A percentile compares a stretch with the other conserved stretches of the same genome.
phyloP scores from a whole-genome alignment of 2,797 vertebrate genomes.

The Liparis tanakae region DNA sequence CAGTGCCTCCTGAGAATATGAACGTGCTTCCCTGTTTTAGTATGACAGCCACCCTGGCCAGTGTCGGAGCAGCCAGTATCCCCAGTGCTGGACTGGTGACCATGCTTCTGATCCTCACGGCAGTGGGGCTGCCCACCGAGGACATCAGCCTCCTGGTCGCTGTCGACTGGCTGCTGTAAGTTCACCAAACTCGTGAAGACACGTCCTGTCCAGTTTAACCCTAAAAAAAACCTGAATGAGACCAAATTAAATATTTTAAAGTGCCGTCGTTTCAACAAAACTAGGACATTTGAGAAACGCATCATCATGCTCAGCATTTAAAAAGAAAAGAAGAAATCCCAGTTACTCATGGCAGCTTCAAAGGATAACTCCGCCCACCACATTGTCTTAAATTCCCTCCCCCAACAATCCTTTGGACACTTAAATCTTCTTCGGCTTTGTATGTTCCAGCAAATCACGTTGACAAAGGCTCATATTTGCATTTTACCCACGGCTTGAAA shows the following conservation, averaged over 20 bases:
- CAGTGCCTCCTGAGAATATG: slow-evolving; percentile 28
- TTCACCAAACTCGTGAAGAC: slow-evolving; percentile 45
- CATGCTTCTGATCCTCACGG: slow-evolving; percentile 98
- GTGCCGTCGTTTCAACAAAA: not conserved
- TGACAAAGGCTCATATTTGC: too few species aligned
- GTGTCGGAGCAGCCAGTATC: slow-evolving; percentile 97
- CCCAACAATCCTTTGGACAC: not conserved
- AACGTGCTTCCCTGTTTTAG: slow-evolving; percentile 77
- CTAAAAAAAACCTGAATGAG: not conserved
- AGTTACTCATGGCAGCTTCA: not conserved
- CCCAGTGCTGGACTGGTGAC: slow-evolving; percentile 97
- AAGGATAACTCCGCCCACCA: not conserved
- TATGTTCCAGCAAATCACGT: not conserved
- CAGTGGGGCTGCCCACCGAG: slow-evolving; percentile 95
- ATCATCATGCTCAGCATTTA: not conserved
- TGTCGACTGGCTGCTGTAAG: slow-evolving; percentile 99
- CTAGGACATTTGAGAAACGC: not conserved
- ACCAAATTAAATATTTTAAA: not conserved
- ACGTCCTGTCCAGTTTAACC: not conserved
- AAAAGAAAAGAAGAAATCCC: too few species aligned
- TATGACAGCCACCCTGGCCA: slow-evolving; percentile 95
- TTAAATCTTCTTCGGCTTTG: too few species aligned
- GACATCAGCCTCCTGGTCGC: slow-evolving; percentile 98
- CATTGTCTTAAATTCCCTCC: not conserved
- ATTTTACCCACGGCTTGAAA: not conserved